Evolutionary conservation across 2,797 vertebrate species (phyloP).

Genomic region (Pempheris klunzingeri): DNA sequence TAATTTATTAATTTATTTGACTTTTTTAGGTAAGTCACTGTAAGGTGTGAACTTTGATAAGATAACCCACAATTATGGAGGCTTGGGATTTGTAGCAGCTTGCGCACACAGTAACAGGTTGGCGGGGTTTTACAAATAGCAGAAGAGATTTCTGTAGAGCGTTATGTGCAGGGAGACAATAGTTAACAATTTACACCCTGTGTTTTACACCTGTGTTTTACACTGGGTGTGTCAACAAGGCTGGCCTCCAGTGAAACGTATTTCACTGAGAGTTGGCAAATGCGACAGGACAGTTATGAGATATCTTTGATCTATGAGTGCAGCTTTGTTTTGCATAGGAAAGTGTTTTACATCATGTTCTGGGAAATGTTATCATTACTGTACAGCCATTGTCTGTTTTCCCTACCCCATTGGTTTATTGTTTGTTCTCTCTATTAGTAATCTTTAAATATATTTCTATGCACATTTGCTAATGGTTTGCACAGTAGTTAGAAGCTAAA

Average conservation of each 20-base stretch:
- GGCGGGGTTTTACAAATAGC: neutral
- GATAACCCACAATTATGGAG: neutral
- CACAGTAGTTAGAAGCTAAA: neutral
- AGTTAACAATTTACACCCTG: neutral
- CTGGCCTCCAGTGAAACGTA: neutral
- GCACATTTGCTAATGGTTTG: neutral
- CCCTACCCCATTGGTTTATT: neutral
- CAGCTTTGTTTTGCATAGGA: constrained; percentile 5
- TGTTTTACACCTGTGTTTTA: no score
- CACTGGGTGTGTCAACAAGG: neutral
- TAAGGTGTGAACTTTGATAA: constrained; percentile 23
- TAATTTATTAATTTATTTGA: constrained; percentile 24
- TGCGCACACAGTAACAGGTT: neutral
- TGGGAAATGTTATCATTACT: neutral
- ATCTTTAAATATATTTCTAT: neutral
- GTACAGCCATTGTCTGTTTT: no score
- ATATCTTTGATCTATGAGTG: neutral
- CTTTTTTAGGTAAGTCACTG: constrained; percentile 4
- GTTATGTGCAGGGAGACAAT: neutral
- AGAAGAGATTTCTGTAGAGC: neutral
- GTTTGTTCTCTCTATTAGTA: neutral
- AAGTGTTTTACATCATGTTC: neutral
- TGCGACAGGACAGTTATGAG: neutral
- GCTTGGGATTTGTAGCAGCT: constrained; percentile 5
- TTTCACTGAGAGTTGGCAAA: neutral